A percentile compares a stretch with the other conserved stretches of the same genome.
Evolutionary conservation across 2,888 invertebrate species (phyloP).

Genomic region (Pyrgus malvae): DNA sequence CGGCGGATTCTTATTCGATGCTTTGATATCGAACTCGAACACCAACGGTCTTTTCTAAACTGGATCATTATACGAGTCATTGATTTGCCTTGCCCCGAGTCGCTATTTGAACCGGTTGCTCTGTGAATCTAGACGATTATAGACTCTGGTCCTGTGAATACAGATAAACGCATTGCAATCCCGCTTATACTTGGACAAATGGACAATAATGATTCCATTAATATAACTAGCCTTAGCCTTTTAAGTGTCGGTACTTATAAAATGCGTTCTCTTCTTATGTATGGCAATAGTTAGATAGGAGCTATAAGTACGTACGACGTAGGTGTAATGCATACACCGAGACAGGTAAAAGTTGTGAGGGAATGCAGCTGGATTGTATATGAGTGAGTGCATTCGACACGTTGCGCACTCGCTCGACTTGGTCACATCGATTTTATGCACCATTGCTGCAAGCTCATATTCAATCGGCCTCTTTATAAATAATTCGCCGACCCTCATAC

Average conservation of each 20-base stretch:
- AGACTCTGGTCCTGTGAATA: conserved; percentile 38
- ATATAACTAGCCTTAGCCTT: conserved; percentile 33
- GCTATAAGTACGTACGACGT: conserved; percentile 21
- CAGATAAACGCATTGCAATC: conserved; percentile 44
- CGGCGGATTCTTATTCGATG: conserved; percentile 63
- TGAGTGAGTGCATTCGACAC: conserved; percentile 40
- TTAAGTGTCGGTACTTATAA: conserved; percentile 20
- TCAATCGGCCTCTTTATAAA: conserved; percentile 62
- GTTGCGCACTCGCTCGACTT: conserved; percentile 39
- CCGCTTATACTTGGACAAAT: conserved; percentile 50
- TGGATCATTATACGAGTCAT: conserved; percentile 60
- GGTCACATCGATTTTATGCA: conserved; percentile 58
- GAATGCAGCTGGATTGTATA: conserved; percentile 43
- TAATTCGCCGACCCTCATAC: conserved; percentile 63
- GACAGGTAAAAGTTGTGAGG: conserved; percentile 42
- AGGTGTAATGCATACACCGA: conserved; percentile 35
- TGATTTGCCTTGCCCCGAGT: conserved; percentile 53
- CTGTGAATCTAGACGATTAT: conserved; percentile 52
- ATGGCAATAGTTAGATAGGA: conserved; percentile 24
- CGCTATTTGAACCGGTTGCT: conserved; percentile 63
- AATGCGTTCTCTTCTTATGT: conserved; percentile 21
- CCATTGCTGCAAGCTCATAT: conserved; percentile 53
- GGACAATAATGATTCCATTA: conserved; percentile 40
- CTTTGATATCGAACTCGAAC: conserved; percentile 44
- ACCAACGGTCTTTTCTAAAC: conserved; percentile 52